These are phyloP conservation scores for Halichoeres trimaculatus DNA, from an alignment of 2,113 vertebrate genomes.

Conservation along the genomic window DNA sequence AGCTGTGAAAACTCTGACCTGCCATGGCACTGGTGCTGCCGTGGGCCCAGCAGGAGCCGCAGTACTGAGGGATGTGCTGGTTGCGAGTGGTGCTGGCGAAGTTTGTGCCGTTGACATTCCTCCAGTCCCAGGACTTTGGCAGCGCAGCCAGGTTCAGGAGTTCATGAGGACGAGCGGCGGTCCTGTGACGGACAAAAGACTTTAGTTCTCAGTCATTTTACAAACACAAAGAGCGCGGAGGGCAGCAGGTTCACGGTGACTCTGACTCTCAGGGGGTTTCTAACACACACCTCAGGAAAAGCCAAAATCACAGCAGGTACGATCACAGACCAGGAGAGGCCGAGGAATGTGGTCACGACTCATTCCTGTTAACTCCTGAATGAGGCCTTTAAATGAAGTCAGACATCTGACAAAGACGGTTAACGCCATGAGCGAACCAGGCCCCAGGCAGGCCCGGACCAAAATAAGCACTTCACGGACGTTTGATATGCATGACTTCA, in stretches of 20 bases:
- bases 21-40: conserved; percentile 91
- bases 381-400: background rate
- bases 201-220: background rate
- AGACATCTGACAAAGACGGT: background rate
- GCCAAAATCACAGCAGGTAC: background rate
- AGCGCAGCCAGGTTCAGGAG: conserved; percentile 75
- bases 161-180: conserved; percentile 83
- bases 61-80: conserved; percentile 95
- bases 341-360: background rate
- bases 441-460: background rate
- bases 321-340: background rate
- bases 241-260: background rate
- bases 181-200: conserved; percentile 43
- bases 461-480: background rate
- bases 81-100: conserved; percentile 89
- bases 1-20: conserved; percentile 72
- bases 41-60: conserved; percentile 95
- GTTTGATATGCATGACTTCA: background rate
- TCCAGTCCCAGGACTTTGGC: conserved; percentile 91
- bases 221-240: background rate
- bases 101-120: conserved; percentile 86
- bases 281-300: background rate
- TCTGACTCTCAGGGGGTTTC: background rate
- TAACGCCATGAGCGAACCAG: background rate
- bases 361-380: background rate